Evolutionary conservation across 2,113 vertebrate genomes (phyloP), one percentile per base, ranked within the genome.

Genomic region (Cyanistes caeruleus): DNA sequence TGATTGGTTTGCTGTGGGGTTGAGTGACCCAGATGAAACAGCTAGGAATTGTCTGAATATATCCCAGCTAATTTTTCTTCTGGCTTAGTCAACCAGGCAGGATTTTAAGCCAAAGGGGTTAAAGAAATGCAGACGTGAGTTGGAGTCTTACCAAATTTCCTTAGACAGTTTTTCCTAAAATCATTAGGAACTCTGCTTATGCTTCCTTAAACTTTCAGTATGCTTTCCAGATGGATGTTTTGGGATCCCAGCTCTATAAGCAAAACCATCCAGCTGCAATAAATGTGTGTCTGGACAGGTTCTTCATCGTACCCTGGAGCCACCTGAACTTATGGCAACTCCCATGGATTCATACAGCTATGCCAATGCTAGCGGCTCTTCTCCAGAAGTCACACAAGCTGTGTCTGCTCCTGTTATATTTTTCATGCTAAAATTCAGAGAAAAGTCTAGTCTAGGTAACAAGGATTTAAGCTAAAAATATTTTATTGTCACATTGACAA

Each of bases 161-260:
- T 90, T 92, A 83, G 78, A 95, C 17, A 52, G 30, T 58, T 94
- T 93, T 91, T 92, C 72, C 63, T 51, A 31, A 70, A 90, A 90
- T 80, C 43, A 85, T 92, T 46, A 81, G 72, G 68, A 92, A 65
- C 1, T 1, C 72, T 90, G 68, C 84, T 93, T 93, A 84, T 89
- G 55, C 79, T 81, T 95, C 92, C 86, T 89, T 63, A 80, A 90
- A 52, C 86, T 84, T 88, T 67, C 68, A 69, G 59, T 67, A 51
- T 88, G 72, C 63, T 94, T 95, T 93, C 95, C 95, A 94, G 92
- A 92, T 93, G 90, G 78, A 70, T 80, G 76, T 93, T 95, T 84
- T 92, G 68, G 83, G 86, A 93, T 95, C 68, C 52, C 59, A 86
- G 46, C 63, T 86, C 95, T 92, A 75, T 84, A 89, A 94, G 90